Percentiles rank a stretch among this genome's conserved stretches.
phyloP scores from a whole-genome alignment of 37 sponge, comb jelly and placozoan species.

The Bolinopsis microptera region DNA sequence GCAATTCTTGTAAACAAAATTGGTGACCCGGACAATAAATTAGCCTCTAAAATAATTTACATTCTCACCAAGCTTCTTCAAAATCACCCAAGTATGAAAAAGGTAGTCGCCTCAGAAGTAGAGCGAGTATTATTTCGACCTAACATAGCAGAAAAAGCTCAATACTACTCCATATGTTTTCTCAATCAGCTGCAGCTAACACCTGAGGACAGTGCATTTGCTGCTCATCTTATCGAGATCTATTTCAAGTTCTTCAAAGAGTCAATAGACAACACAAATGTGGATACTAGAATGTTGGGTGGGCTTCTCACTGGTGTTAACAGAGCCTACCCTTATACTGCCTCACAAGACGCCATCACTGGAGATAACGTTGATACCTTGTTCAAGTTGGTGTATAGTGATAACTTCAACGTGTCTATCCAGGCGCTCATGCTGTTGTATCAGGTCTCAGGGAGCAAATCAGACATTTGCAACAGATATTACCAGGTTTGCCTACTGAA shows the following conservation, averaged over 20 bases:
- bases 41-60: conserved; percentile 84
- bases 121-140: conserved; percentile 87
- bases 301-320: conserved; percentile 92
- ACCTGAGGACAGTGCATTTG: conserved; percentile 70
- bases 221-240: conserved; percentile 73
- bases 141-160: conserved; percentile 82
- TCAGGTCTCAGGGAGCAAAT: conserved; percentile 76
- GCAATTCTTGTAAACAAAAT: conserved; percentile 92
- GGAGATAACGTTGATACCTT: conserved; percentile 88
- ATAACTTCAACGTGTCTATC: conserved; percentile 82
- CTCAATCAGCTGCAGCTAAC: conserved; percentile 87
- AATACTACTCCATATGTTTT: conserved; percentile 90
- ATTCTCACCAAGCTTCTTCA: conserved; percentile 72
- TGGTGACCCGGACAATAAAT: conserved; percentile 85
- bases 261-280: conserved; percentile 69
- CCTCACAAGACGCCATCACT: conserved; percentile 77
- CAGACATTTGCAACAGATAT: conserved; percentile 12
- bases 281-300: conserved; percentile 87
- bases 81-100: conserved; percentile 91
- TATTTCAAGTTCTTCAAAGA: conserved; percentile 95
- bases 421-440: conserved; percentile 93
- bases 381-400: conserved; percentile 86
- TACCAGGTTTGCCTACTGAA: too few relatives aligned
- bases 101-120: conserved; percentile 81
- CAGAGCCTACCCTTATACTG: conserved; percentile 87